Base-by-base conservation (phyloP, 2,888 invertebrate genomes). In the Brenthis daphne region DNA sequence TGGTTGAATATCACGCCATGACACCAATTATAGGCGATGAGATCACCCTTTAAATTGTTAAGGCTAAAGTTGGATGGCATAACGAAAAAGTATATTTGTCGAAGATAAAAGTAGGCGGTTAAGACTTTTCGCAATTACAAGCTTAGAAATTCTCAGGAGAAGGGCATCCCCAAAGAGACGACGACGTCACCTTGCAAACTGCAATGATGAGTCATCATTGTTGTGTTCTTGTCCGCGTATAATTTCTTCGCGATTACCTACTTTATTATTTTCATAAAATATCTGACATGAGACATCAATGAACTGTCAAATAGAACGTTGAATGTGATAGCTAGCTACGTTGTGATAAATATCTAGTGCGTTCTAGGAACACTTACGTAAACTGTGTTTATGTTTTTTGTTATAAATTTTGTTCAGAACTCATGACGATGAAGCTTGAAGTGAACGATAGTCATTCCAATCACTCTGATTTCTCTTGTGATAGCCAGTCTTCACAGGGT, bases 371-470 rank as follows among this genome's bases (percentile, higher is more conserved):
- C 76, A 80, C 82, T 84, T 86, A 85, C 85, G 84, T 84, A 74
- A 77, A 74, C 65, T 65, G 65, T 71, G 72, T 56, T 79, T 80
- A 79, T 76, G 75, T 67, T 74, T 76, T 67, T 75, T 75, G 74
- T 73, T 79, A 80, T 57, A 74, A 84, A 77, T 76, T 76, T 73
- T 72, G n/a, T n/a, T 54, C 60, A 76, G 83, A 80, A 85, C 85
- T 83, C 69, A 90, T 90, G 90, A 90, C 88, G 82, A 94, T 94
- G 94, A 94, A 94, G 92, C 88, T 94, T 76, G 94, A 94, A 81
- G 90, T 94, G 70, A 93, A 94, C 86, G 94, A 94, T 82, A 93
- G 89, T 76, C 90, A 94, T 76, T 94, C 94, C 75, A 94, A 94
- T 84, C 94, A 94, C 81, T 94, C 94, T 69, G 94, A 94, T 85